Conservation (phyloP, 2,797 vertebrate species). For the Enteromius radiatus region DNA sequence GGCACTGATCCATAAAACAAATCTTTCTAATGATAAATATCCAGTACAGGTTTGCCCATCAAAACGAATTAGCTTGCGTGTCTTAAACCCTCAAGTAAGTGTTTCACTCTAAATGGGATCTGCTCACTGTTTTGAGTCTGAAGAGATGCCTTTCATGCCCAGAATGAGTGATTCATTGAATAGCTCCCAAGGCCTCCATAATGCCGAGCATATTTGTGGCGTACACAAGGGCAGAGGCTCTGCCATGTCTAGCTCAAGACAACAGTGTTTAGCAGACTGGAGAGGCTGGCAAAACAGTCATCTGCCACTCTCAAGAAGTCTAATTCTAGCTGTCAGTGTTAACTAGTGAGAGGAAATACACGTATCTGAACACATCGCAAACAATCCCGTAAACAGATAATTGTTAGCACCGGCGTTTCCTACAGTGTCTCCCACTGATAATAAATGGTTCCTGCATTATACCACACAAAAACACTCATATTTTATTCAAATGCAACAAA, state of each 20-base stretch:
- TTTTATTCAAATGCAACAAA: background rate
- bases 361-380: background rate
- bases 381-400: background rate
- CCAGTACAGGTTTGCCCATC: background rate
- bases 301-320: constrained; percentile 45
- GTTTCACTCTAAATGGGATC: constrained; percentile 4
- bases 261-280: constrained; percentile 39
- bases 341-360: constrained; percentile 11
- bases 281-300: constrained; percentile 44
- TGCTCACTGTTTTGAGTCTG: constrained; percentile 19
- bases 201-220: constrained; percentile 41
- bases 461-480: background rate
- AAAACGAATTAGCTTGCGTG: background rate
- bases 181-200: constrained; percentile 34
- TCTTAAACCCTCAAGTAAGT: background rate
- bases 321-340: constrained; percentile 8
- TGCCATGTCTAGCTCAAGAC: constrained; percentile 49
- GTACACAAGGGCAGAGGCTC: constrained; percentile 41
- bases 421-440: background rate
- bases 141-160: constrained; percentile 31
- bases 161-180: constrained; percentile 33
- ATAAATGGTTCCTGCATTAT: background rate
- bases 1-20: constrained; percentile 31
- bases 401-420: background rate
- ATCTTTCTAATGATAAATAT: constrained; percentile 41